phyloP scores from a whole-genome alignment of 2,888 invertebrate species.

The Calliopum simillimum region DNA sequence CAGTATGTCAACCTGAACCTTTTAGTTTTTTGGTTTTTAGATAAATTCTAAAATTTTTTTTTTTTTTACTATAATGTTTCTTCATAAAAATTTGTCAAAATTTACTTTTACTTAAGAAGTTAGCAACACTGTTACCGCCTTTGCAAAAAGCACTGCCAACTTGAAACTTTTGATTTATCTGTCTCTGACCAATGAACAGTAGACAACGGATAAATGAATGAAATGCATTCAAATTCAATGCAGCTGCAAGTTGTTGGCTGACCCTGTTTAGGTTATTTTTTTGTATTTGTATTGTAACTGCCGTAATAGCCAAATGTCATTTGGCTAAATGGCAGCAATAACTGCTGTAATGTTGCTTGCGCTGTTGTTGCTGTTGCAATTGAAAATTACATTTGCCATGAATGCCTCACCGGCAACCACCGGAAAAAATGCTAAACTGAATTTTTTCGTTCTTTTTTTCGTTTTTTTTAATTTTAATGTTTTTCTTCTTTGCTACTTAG shows the following conservation, averaged over 20 bases:
- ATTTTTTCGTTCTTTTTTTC: neutral
- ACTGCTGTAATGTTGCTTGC: constrained; percentile 14
- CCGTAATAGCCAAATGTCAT: constrained; percentile 32
- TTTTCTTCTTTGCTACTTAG: too few relatives aligned
- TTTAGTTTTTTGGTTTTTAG: too few relatives aligned
- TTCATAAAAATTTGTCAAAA: too few relatives aligned
- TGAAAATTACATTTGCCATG: neutral
- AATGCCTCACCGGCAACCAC: constrained; percentile 24
- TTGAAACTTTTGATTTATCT: constrained; percentile 59
- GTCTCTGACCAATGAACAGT: constrained; percentile 37
- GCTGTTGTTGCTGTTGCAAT: neutral
- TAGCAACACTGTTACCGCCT: neutral
- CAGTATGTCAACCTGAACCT: too few relatives aligned
- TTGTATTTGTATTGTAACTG: neutral
- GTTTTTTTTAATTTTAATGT: too few relatives aligned
- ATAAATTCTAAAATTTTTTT: too few relatives aligned
- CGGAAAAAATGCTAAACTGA: constrained; percentile 12
- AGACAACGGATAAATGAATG: constrained; percentile 24
- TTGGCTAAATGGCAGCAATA: constrained; percentile 22
- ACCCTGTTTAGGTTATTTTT: constrained; percentile 28
- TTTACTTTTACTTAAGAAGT: too few relatives aligned
- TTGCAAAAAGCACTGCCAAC: constrained; percentile 14
- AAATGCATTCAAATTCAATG: constrained; percentile 17
- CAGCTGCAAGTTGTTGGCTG: constrained; percentile 32
- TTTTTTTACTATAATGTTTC: too few relatives aligned